Evolutionary conservation across 2,113 vertebrate genomes (phyloP), one percentile per base, ranked within the genome.

Genomic region (Geothlypis trichas): DNA sequence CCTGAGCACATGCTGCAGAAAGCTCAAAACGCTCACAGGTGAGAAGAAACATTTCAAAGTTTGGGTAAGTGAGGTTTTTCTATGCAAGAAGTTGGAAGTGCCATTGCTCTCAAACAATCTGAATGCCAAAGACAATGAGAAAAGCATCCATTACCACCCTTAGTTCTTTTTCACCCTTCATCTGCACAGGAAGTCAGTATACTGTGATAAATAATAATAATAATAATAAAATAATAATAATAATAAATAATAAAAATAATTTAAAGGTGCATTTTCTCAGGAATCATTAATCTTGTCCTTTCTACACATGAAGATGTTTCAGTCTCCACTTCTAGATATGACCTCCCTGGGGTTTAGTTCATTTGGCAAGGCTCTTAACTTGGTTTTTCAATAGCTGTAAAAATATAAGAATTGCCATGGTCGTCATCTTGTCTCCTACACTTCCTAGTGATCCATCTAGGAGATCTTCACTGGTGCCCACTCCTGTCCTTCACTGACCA

Each of bases 11-110:
- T 15, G 41, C 62, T 59, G 42, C 27, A 13, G 47, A 55, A 58
- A 5, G 26, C 49, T 83, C 44, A 23, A 51, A 84, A 27, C 0
- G 0, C 3, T 4, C 37, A 2, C 8, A 22, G 3, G 9, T 33
- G 33, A 57, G 61, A 65, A 63, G 24, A 35, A 52, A 58, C 13
- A 13, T 23, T 57, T 23, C 7, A 7, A 63, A 83, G 35, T 46
- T 61, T 14, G 8, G 57, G 24, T 24, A 26, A 55, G 17, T 30
- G 20, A 15, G 3, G 1, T 0, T 55, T 91, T 46, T 61, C 35
- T 76, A 13, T 27, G 31, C 21, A 46, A 33, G 44, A 22, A 76
- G 7, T 47, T 57, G 65, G 19, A 71, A 67, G 27, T 35, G 44
- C 37, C 35, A 10, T 11, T 75, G 66, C 54, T 81, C 31, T 71